Percentiles rank a stretch among this genome's conserved stretches.
Evolutionary conservation across 2,888 invertebrate genomes (phyloP).

Genomic region (Dusona sp.): DNA sequence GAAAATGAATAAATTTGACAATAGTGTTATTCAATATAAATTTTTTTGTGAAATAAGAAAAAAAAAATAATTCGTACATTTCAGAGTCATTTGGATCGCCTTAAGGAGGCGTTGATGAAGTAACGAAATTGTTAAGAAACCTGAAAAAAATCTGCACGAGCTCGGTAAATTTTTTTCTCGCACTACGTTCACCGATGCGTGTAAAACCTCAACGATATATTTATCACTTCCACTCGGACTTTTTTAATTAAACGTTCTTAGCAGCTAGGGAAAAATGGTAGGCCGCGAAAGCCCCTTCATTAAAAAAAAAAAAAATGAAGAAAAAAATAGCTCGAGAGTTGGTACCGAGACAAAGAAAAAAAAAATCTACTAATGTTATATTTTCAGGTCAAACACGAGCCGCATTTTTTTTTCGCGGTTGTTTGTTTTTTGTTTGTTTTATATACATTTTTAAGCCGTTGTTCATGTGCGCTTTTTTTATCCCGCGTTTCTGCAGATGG

Average conservation of each 20-base stretch:
- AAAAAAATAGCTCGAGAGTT: background rate
- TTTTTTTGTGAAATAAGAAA: background rate
- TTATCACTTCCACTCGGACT: slow-evolving; percentile 24
- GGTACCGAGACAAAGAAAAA: slow-evolving; percentile 10
- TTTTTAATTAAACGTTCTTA: slow-evolving; percentile 40
- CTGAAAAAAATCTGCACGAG: background rate
- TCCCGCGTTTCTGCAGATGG: slow-evolving; percentile 27
- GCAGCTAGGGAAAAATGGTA: slow-evolving; percentile 12
- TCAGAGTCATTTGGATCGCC: background rate
- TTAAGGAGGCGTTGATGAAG: background rate
- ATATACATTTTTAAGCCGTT: slow-evolving; percentile 23
- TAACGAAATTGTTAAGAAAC: background rate
- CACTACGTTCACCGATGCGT: background rate
- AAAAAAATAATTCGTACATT: background rate
- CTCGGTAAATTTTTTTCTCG: background rate
- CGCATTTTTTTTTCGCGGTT: slow-evolving; percentile 7
- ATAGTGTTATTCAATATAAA: too few relatives aligned
- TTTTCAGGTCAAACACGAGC: slow-evolving; percentile 27
- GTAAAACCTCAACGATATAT: slow-evolving; percentile 28
- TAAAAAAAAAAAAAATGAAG: slow-evolving; percentile 9
- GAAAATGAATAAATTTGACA: too few relatives aligned
- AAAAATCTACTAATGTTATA: slow-evolving; percentile 18
- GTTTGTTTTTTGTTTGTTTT: slow-evolving; percentile 7
- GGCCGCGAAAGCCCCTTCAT: background rate
- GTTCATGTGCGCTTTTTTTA: slow-evolving; percentile 31